A percentile compares a stretch with the other conserved stretches of the same genome.
Evolutionary conservation across 2,888 invertebrate species (phyloP).

Genomic region (Pseudococcus jackbeardsleyi): DNA sequence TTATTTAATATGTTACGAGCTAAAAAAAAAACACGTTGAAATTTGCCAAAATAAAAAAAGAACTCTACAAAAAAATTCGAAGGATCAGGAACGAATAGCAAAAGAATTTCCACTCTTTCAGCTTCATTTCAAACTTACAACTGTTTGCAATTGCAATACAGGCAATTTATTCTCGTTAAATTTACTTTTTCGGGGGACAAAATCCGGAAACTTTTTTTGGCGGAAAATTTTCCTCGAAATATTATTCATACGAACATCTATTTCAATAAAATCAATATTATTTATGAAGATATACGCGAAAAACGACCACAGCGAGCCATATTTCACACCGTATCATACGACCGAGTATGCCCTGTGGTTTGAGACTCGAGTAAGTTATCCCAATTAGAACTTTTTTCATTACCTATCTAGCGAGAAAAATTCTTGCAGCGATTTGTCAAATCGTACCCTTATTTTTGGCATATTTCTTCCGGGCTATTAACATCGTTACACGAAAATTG

Average conservation of each 20-base stretch:
- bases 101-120: too few relatives aligned
- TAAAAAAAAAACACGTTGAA: too few relatives aligned
- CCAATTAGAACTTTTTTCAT: neutral
- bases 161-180: too few relatives aligned
- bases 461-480: neutral
- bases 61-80: too few relatives aligned
- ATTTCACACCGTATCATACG: neutral
- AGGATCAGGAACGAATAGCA: too few relatives aligned
- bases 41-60: too few relatives aligned
- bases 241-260: neutral
- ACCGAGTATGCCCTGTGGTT: neutral
- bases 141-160: too few relatives aligned
- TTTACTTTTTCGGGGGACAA: too few relatives aligned
- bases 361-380: constrained; percentile 2
- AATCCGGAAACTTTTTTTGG: neutral
- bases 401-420: neutral
- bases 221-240: neutral
- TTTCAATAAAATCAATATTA: neutral
- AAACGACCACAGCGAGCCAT: neutral
- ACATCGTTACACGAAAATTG: neutral
- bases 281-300: neutral
- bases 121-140: too few relatives aligned
- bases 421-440: neutral
- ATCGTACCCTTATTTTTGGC: neutral
- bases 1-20: too few relatives aligned